Evolutionary conservation across 2,888 invertebrate species (phyloP).

Genomic region (Marasmarcha lunaedactyla): DNA sequence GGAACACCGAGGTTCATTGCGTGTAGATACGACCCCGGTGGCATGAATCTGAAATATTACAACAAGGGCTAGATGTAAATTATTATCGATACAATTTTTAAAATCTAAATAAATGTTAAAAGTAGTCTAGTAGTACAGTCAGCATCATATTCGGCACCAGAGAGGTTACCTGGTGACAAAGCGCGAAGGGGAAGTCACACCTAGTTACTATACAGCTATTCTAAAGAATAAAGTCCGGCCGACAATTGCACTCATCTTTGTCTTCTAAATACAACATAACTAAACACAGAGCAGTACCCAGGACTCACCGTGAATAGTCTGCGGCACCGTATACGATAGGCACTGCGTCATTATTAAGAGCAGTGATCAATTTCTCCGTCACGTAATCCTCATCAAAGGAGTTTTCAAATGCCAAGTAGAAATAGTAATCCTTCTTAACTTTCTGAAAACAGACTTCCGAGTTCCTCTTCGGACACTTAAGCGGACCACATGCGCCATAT

Average conservation of each 20-base stretch:
- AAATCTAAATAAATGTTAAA: no score
- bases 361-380: constrained; percentile 17
- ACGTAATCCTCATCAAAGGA: constrained; percentile 31
- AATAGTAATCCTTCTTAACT: constrained; percentile 27
- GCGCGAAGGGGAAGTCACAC: no score
- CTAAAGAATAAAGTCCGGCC: no score
- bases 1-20: constrained; percentile 19
- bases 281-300: no score
- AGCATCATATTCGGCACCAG: no score
- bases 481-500: constrained; percentile 25
- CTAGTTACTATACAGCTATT: no score
- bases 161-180: no score
- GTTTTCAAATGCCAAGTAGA: constrained; percentile 38
- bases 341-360: constrained; percentile 57
- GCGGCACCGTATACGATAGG: constrained; percentile 72
- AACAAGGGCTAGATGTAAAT: no score
- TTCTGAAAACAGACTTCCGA: constrained; percentile 20
- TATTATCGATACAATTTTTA: no score
- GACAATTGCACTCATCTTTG: no score
- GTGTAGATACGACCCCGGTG: constrained; percentile 24
- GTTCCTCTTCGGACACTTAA: constrained; percentile 12
- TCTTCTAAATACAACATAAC: no score
- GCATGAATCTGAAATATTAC: constrained; percentile 23
- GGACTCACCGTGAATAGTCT: constrained; percentile 46
- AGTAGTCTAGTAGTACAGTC: no score